phyloP scores from a whole-genome alignment of 2,888 invertebrate species.

The Papilio demoleus region DNA sequence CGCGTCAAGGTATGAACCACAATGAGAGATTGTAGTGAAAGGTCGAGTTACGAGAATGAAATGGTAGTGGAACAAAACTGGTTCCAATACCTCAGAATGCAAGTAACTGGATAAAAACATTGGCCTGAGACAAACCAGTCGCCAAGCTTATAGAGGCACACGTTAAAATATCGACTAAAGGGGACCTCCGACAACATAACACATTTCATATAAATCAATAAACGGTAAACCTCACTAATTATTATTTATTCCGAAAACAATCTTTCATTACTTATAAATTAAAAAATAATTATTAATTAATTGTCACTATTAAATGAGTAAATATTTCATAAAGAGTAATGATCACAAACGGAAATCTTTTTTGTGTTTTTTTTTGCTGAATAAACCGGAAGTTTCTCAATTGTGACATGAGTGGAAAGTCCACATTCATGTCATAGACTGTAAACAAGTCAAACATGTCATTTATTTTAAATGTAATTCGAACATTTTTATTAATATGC shows the following conservation, averaged over 20 bases:
- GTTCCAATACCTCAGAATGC: constrained; percentile 80
- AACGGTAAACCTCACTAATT: constrained; percentile 26
- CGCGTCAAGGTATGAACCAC: constrained; percentile 58
- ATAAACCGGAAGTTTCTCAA: neutral
- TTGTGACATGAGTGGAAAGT: neutral
- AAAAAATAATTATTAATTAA: neutral
- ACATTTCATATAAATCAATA: constrained; percentile 3
- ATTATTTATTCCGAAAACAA: neutral
- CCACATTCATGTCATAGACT: neutral
- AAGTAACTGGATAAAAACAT: constrained; percentile 82
- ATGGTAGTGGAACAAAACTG: constrained; percentile 74
- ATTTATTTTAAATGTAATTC: neutral
- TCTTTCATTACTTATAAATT: neutral
- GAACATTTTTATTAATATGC: neutral
- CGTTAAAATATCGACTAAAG: constrained; percentile 55
- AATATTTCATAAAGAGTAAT: neutral
- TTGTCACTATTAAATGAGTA: neutral
- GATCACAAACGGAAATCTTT: neutral
- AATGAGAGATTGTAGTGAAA: constrained; percentile 74
- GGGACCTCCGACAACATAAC: constrained; percentile 40
- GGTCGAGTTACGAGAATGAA: constrained; percentile 70
- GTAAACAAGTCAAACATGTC: neutral
- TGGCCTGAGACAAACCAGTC: constrained; percentile 77
- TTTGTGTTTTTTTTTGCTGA: neutral
- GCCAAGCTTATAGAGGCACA: constrained; percentile 54